phyloP scores from a whole-genome alignment of 2,888 invertebrate species.

The Napeogenes inachia region DNA sequence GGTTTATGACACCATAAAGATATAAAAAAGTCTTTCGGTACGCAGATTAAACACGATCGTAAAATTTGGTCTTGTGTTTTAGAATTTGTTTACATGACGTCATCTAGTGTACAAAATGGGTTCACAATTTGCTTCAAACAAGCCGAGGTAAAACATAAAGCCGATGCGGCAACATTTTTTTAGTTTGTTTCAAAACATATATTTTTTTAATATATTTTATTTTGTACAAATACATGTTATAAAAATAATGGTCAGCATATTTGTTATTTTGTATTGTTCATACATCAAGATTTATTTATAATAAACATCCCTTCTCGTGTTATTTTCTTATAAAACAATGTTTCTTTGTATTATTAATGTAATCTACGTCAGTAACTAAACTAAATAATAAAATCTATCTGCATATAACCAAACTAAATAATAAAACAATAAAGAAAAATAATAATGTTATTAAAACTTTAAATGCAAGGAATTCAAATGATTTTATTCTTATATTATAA shows the following conservation, averaged over 20 bases:
- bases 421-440: too few relatives aligned
- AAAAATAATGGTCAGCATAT: background rate
- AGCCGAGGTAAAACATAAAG: background rate
- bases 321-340: background rate
- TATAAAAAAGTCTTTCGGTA: conserved; percentile 43
- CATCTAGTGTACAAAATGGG: background rate
- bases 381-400: too few relatives aligned
- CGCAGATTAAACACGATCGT: conserved; percentile 45
- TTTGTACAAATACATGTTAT: background rate
- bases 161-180: too few relatives aligned
- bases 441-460: too few relatives aligned
- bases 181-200: too few relatives aligned
- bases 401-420: too few relatives aligned
- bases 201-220: too few relatives aligned
- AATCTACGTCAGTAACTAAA: background rate
- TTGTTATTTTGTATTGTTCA: background rate
- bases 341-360: background rate
- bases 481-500: too few relatives aligned
- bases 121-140: background rate
- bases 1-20: conserved; percentile 45
- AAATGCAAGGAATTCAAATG: too few relatives aligned
- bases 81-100: conserved; percentile 8
- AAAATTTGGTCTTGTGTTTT: conserved; percentile 36
- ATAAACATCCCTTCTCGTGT: background rate
- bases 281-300: background rate